Evolutionary conservation across 2,113 vertebrate species (phyloP).

Genomic region (Centrocercus urophasianus): DNA sequence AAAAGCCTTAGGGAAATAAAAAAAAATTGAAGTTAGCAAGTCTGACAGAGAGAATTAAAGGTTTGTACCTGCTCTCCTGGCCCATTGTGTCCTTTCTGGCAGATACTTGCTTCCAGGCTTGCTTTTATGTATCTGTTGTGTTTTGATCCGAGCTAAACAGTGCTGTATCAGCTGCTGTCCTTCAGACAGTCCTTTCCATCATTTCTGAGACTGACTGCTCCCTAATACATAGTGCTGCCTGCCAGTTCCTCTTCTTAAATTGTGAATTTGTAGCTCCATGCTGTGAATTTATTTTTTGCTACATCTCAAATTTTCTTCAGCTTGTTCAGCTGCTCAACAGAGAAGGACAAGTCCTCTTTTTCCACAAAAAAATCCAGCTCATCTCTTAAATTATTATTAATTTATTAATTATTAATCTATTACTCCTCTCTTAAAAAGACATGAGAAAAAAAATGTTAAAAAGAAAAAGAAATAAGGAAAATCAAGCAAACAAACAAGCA

Average conservation of each 20-base stretch:
- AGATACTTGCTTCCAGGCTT: neutral
- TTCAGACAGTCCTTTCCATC: neutral
- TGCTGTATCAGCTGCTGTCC: neutral
- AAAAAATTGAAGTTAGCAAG: neutral
- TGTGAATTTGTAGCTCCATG: fast-evolving
- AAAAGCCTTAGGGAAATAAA: neutral
- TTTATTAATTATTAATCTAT: too few species aligned
- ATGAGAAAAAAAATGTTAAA: neutral
- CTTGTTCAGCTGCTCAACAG: neutral
- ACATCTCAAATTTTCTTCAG: neutral
- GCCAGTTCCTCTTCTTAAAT: neutral
- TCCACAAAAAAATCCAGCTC: neutral
- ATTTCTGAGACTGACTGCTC: neutral
- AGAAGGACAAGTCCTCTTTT: neutral
- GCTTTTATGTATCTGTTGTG: neutral
- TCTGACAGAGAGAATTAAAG: neutral
- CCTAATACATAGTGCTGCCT: fast-evolving
- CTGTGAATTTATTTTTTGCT: neutral
- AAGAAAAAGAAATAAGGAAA: neutral
- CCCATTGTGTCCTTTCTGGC: neutral
- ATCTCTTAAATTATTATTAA: neutral
- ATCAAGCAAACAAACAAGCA: neutral
- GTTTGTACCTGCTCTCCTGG: neutral
- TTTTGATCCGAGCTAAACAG: neutral
- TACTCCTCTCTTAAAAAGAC: neutral